These are phyloP conservation scores for Sinocyclocheilus grahami DNA, from an alignment of 2,113 vertebrate species.

Conservation along the genomic window DNA sequence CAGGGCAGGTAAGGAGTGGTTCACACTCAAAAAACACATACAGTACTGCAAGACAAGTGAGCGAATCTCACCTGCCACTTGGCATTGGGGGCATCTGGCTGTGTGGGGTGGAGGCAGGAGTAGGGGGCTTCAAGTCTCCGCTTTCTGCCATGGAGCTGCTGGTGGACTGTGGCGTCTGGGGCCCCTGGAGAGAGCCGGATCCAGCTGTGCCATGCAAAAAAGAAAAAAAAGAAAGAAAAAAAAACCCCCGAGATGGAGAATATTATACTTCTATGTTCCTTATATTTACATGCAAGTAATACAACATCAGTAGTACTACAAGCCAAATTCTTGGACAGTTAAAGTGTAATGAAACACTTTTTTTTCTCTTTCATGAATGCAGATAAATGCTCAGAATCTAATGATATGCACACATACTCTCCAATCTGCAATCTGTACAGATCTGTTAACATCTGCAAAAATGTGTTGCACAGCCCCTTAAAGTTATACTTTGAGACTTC, in stretches of 20 bases:
- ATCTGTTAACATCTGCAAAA: background rate
- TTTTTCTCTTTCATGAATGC: background rate
- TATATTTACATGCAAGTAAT: background rate
- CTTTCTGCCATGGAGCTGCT: conserved; percentile 99
- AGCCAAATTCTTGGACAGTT: background rate
- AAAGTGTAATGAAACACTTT: background rate
- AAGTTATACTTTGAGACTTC: background rate
- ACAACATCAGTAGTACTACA: background rate
- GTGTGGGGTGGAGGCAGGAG: conserved; percentile 95
- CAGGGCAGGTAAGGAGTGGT: conserved; percentile 40
- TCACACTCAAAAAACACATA: background rate
- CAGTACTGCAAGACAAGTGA: background rate
- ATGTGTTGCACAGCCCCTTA: background rate
- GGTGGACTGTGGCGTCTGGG: conserved; percentile 98
- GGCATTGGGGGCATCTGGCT: conserved; percentile 93
- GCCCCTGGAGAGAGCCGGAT: conserved; percentile 97
- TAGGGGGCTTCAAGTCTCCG: conserved; percentile 95
- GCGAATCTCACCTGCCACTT: conserved; percentile 84
- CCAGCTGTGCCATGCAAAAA: conserved; percentile 82
- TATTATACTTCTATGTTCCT: too few relatives aligned
- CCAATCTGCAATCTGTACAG: background rate
- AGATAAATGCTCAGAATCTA: background rate
- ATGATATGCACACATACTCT: background rate
- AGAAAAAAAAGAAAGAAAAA: conserved; percentile 32
- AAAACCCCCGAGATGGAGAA: conserved; percentile 1